phyloP scores from a whole-genome alignment of 2,797 vertebrate genomes.

The Hypotaenidia okinawae region DNA sequence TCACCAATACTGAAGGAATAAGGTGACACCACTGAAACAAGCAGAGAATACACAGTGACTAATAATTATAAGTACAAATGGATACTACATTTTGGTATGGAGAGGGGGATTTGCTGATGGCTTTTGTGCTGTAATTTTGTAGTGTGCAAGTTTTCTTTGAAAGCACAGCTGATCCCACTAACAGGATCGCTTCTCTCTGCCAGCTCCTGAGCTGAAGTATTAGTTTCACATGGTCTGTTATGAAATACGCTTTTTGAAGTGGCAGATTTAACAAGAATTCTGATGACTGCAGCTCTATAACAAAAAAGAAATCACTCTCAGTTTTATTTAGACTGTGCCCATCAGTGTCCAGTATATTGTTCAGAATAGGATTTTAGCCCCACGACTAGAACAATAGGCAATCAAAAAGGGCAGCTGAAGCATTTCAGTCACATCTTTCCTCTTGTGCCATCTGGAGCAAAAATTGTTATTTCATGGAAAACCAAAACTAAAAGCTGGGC shows the following conservation, averaged over 20 bases:
- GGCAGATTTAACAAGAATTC: conserved; percentile 2
- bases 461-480: not conserved
- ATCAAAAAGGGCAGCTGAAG: not conserved
- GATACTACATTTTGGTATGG: not conserved
- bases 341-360: not conserved
- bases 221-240: conserved; percentile 23
- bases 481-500: not conserved
- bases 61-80: not conserved
- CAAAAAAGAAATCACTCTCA: not conserved
- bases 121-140: not conserved
- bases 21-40: conserved; percentile 87
- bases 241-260: conserved; percentile 26
- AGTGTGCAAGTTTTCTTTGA: not conserved
- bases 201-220: not conserved
- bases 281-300: conserved; percentile 22
- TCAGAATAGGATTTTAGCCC: not conserved
- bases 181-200: not conserved
- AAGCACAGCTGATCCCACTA: not conserved
- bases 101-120: not conserved
- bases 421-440: not conserved
- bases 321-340: not conserved
- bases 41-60: not conserved
- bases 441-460: not conserved
- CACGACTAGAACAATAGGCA: not conserved
- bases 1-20: conserved; percentile 93